Conservation (phyloP, 2,888 invertebrate genomes). For the Hyposoter dolosus region DNA sequence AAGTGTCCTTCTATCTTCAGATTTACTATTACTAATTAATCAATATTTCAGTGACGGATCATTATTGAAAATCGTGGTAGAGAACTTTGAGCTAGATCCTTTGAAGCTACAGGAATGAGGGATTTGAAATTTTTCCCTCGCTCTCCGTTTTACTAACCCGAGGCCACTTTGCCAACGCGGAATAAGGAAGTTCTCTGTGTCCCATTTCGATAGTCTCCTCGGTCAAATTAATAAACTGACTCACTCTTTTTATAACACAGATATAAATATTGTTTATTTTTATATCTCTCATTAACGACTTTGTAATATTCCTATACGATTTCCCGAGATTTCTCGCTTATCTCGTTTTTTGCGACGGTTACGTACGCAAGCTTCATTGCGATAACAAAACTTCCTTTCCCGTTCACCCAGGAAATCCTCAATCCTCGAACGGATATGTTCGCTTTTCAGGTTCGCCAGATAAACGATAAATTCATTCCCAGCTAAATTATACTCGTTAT, state of each 20-base stretch:
- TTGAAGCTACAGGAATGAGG: not conserved
- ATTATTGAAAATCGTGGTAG: not conserved
- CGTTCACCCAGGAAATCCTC: slow-evolving; percentile 59
- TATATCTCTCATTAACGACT: slow-evolving; percentile 38
- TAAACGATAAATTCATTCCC: not conserved
- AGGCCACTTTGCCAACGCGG: slow-evolving; percentile 56
- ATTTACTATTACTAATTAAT: not conserved
- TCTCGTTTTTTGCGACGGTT: slow-evolving; percentile 45
- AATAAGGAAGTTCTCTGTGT: slow-evolving; percentile 59
- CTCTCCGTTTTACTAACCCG: slow-evolving; percentile 1
- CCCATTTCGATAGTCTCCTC: slow-evolving; percentile 43
- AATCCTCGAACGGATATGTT: slow-evolving; percentile 42
- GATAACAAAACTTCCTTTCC: slow-evolving; percentile 47
- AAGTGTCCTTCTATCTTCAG: not conserved
- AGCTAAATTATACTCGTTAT: not conserved
- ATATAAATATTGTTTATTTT: not conserved
- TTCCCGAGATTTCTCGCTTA: slow-evolving; percentile 31
- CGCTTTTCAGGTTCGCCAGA: slow-evolving; percentile 7
- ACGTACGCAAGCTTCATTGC: not conserved
- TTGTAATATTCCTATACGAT: slow-evolving; percentile 7
- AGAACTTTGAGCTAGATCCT: not conserved
- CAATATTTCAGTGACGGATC: not conserved
- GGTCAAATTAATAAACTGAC: slow-evolving; percentile 47
- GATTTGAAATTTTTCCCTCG: not conserved
- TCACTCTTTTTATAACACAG: not conserved